These are phyloP conservation scores for Deilephila porcellus DNA, from an alignment of 2,888 invertebrate genomes.

Conservation along the genomic window DNA sequence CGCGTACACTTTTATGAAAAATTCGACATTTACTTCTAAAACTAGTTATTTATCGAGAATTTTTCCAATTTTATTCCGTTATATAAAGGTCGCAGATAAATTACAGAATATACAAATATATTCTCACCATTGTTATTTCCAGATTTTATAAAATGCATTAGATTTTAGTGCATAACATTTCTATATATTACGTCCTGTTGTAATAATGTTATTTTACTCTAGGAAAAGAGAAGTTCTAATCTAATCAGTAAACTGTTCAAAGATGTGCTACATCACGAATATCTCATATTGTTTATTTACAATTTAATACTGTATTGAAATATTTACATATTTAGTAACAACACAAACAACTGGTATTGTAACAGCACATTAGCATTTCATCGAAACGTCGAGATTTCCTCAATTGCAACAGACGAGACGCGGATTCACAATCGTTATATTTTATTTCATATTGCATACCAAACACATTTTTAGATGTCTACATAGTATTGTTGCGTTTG, in stretches of 20 bases:
- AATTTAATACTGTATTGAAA: neutral
- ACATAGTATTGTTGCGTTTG: slow-evolving; percentile 5
- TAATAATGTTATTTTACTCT: no score
- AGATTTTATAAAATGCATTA: no score
- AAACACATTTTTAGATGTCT: neutral
- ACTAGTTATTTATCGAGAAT: no score
- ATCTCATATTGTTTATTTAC: slow-evolving; percentile 12
- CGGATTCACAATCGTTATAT: neutral
- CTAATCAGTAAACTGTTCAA: neutral
- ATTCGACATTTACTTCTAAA: no score
- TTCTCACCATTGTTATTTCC: no score
- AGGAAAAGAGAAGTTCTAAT: neutral
- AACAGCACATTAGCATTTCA: neutral
- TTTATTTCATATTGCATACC: slow-evolving; percentile 19
- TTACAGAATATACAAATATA: no score
- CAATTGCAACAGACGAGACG: neutral
- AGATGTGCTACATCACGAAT: neutral
- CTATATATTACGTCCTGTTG: no score
- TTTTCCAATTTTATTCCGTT: no score
- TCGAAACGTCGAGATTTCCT: slow-evolving; percentile 23
- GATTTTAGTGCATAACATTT: no score
- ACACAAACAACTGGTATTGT: neutral
- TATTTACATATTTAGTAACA: neutral
- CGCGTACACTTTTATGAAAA: no score
- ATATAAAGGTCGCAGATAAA: no score